A percentile compares a stretch with the other conserved stretches of the same genome.
These are phyloP conservation scores for Aphelenchoides avenae DNA, from an alignment of 1,140 invertebrate genomes.

Conservation along the genomic window DNA sequence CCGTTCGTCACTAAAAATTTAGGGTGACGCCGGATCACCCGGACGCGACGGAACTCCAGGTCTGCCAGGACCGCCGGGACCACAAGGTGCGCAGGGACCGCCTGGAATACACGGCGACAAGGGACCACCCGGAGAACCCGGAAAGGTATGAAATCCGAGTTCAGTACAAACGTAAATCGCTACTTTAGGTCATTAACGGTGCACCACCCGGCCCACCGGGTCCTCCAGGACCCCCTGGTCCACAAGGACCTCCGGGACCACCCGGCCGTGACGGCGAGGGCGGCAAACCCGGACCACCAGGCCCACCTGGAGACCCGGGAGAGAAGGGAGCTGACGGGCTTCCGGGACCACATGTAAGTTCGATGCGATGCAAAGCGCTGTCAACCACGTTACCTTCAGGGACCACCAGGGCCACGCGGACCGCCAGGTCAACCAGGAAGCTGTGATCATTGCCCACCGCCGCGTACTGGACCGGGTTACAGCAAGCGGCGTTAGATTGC, in stretches of 20 bases:
- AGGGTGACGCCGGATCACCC: conserved; percentile 44
- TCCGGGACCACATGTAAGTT: conserved; percentile 50
- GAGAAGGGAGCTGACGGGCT: conserved; percentile 54
- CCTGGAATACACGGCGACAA: conserved; percentile 56
- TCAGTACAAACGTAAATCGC: neutral
- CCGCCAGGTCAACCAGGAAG: conserved; percentile 52
- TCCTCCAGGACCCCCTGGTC: conserved; percentile 20
- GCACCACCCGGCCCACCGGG: conserved; percentile 57
- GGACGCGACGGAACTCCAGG: conserved; percentile 55
- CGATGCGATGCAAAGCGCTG: neutral
- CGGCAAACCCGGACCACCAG: conserved; percentile 41
- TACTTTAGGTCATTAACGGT: conserved; percentile 50
- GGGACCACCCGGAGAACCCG: conserved; percentile 47
- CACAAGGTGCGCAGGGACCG: conserved; percentile 54
- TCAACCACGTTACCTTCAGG: conserved; percentile 28
- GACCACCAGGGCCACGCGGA: conserved; percentile 39
- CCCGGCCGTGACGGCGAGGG: conserved; percentile 45
- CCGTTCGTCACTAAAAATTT: too few relatives aligned
- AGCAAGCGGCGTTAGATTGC: conserved; percentile 1
- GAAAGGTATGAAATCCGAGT: conserved; percentile 14
- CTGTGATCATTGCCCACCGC: conserved; percentile 58
- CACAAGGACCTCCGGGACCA: conserved; percentile 26
- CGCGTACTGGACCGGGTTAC: conserved; percentile 54
- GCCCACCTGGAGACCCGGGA: conserved; percentile 44
- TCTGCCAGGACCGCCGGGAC: conserved; percentile 52